Evolutionary conservation across 2,797 vertebrate genomes (phyloP).

Genomic region (Sebastes aleutianus): DNA sequence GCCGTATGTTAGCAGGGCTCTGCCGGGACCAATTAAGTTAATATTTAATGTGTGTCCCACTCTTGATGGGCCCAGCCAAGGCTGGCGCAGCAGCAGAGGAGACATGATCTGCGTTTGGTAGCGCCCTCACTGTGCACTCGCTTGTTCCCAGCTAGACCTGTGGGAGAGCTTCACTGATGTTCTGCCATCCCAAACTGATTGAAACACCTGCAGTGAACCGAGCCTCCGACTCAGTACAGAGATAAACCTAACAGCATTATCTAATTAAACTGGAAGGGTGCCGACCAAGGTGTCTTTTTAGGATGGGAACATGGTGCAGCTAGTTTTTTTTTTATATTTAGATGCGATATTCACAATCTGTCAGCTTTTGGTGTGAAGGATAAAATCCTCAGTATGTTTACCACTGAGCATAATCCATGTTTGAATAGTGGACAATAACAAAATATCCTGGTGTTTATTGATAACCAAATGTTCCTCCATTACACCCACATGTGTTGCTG

Average conservation of each 20-base stretch:
- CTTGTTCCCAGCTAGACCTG: slow-evolving; percentile 67
- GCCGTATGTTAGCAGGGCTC: slow-evolving; percentile 77
- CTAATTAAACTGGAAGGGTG: slow-evolving; percentile 58
- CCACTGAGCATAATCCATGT: slow-evolving; percentile 11
- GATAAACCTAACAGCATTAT: slow-evolving; percentile 32
- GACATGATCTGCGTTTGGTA: slow-evolving; percentile 65
- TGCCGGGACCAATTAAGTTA: slow-evolving; percentile 83
- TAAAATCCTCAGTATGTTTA: slow-evolving; percentile 26
- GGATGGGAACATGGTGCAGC: neutral
- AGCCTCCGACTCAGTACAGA: slow-evolving; percentile 26
- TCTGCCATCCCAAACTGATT: slow-evolving; percentile 68
- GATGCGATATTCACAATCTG: slow-evolving; percentile 28
- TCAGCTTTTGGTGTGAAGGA: slow-evolving; percentile 11
- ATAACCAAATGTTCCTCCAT: slow-evolving; percentile 51
- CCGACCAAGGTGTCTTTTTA: slow-evolving; percentile 38
- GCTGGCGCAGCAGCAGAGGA: slow-evolving; percentile 72
- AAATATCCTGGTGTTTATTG: slow-evolving; percentile 48
- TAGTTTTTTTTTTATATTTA: slow-evolving; percentile 8
- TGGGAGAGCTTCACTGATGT: slow-evolving; percentile 72
- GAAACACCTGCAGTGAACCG: slow-evolving; percentile 71
- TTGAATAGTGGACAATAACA: slow-evolving; percentile 28
- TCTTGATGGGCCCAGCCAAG: slow-evolving; percentile 73
- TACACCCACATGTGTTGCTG: slow-evolving; percentile 52
- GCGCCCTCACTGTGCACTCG: slow-evolving; percentile 54
- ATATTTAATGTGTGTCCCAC: slow-evolving; percentile 83